These are phyloP conservation scores for Saccopteryx bilineata DNA, from an alignment of 2,113 vertebrate genomes.

Conservation along the genomic window DNA sequence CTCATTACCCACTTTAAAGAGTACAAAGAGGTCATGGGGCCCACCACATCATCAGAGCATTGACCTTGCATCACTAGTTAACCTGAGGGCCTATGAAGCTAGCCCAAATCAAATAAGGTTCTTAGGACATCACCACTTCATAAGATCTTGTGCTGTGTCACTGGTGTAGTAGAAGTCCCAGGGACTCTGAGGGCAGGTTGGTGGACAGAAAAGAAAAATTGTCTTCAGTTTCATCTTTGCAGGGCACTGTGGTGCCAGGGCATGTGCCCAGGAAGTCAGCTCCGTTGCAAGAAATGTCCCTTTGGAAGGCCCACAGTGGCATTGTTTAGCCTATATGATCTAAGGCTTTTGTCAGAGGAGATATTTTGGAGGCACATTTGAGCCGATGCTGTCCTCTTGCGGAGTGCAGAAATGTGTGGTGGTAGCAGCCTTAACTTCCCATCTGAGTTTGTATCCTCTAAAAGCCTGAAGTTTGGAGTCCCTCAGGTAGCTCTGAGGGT, in stretches of 20 bases:
- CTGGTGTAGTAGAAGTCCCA: neutral
- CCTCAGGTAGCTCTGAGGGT: neutral
- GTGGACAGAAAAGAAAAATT: neutral
- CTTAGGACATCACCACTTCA: neutral
- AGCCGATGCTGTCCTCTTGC: neutral
- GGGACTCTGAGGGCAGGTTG: neutral
- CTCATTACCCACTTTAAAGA: neutral
- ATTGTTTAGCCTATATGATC: rapidly evolving
- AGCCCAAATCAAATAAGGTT: neutral
- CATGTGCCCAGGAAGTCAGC: neutral
- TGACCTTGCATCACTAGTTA: neutral
- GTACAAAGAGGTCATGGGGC: neutral
- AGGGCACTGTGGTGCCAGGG: too few species aligned
- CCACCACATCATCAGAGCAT: neutral
- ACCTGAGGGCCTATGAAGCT: neutral
- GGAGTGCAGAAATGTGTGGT: neutral
- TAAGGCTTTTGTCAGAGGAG: neutral
- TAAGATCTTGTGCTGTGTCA: neutral
- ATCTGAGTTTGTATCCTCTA: neutral
- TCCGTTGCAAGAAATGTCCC: neutral
- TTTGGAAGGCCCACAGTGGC: neutral
- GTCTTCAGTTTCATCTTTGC: neutral
- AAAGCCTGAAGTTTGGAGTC: too few species aligned
- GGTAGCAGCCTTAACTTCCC: neutral
- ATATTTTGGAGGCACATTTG: neutral